Percentiles rank a stretch among this genome's conserved stretches.
Evolutionary conservation across 2,888 invertebrate genomes (phyloP).

Genomic region (Galeruca laticollis): DNA sequence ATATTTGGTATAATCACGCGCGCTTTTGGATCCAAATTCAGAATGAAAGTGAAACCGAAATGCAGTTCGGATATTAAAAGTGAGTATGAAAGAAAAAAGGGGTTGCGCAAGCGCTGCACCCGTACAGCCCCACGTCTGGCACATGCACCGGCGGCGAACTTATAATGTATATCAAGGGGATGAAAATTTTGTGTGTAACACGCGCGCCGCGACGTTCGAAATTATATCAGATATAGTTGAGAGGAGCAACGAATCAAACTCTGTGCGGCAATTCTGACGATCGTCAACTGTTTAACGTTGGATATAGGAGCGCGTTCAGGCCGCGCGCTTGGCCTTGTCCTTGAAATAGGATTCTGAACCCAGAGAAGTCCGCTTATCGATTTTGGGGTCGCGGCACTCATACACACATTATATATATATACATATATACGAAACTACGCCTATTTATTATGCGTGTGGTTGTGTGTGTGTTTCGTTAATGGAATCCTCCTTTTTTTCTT

Average conservation of each 20-base stretch:
- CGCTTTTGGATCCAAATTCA: constrained; percentile 49
- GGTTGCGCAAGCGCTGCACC: constrained; percentile 70
- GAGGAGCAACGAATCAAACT: constrained; percentile 68
- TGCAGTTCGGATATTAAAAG: constrained; percentile 59
- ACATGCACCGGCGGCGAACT: constrained; percentile 70
- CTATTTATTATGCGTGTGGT: constrained; percentile 42
- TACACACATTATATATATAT: constrained; percentile 10
- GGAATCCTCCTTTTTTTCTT: constrained; percentile 25
- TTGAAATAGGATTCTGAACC: constrained; percentile 69
- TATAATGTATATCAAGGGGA: constrained; percentile 54
- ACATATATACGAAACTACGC: constrained; percentile 33
- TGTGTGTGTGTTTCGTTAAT: constrained; percentile 28
- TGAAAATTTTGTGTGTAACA: constrained; percentile 39
- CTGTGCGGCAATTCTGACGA: constrained; percentile 49
- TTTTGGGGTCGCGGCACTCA: constrained; percentile 61
- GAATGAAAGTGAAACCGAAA: constrained; percentile 67
- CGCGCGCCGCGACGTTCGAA: constrained; percentile 65
- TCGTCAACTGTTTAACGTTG: constrained; percentile 36
- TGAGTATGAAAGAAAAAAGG: constrained; percentile 60
- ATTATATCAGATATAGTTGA: constrained; percentile 3
- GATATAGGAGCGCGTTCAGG: constrained; percentile 43
- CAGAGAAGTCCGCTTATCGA: constrained; percentile 63
- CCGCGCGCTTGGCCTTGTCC: constrained; percentile 71
- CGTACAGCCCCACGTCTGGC: constrained; percentile 67
- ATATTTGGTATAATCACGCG: constrained; percentile 27